phyloP scores from a whole-genome alignment of 1,140 invertebrate species.

The Leptinotarsa texana region DNA sequence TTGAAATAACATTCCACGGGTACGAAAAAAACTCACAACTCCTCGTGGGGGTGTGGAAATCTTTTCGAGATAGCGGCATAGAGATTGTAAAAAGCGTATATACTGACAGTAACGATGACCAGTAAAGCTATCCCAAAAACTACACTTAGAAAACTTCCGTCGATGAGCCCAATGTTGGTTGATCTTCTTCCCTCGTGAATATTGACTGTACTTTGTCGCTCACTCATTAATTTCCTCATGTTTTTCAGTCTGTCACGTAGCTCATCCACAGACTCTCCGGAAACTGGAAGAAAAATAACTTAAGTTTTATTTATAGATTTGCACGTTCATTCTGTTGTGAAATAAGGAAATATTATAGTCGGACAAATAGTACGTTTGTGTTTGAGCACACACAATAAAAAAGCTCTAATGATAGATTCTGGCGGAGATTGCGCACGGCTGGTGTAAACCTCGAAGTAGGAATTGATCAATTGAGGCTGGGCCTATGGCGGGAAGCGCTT shows the following conservation, averaged over 20 bases:
- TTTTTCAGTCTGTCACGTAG: conserved; percentile 72
- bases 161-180: conserved; percentile 65
- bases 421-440: too few relatives aligned
- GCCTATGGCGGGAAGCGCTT: too few relatives aligned
- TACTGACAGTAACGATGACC: conserved; percentile 77
- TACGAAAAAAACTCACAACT: conserved; percentile 63
- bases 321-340: too few relatives aligned
- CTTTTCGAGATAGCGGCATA: conserved; percentile 80
- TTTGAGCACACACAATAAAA: too few relatives aligned
- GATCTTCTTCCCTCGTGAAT: conserved; percentile 55
- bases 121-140: conserved; percentile 75
- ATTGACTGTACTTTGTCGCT: conserved; percentile 61
- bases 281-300: not conserved
- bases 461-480: too few relatives aligned
- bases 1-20: not conserved
- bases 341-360: too few relatives aligned
- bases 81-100: conserved; percentile 82
- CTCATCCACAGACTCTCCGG: conserved; percentile 72
- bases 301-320: too few relatives aligned
- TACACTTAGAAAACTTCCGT: conserved; percentile 77
- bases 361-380: too few relatives aligned
- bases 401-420: too few relatives aligned
- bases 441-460: too few relatives aligned
- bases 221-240: conserved; percentile 80
- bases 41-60: conserved; percentile 75